Base-by-base conservation (phyloP, 2,113 vertebrate genomes). In the Micronisus gabar region DNA sequence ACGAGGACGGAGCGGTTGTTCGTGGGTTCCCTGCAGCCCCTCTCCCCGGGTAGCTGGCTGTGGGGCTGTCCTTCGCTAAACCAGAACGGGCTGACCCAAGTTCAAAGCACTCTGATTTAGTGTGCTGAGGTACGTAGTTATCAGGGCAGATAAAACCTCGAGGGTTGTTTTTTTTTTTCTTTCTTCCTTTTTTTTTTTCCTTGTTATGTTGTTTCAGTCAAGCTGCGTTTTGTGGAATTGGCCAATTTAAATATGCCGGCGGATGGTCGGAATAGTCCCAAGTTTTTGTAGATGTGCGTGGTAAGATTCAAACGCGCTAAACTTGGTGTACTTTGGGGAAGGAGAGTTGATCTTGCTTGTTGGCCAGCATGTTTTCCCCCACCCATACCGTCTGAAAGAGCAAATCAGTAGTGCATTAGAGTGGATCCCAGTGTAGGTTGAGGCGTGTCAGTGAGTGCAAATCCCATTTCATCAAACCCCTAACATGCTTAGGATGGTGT, bases 221-320 rank as follows among this genome's bases (percentile, higher is more conserved):
- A 27, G 14, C 13, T 61, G 23, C 2, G 3, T n/a, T 84, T 45
- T 16, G 26, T 20, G 48, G 40, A 15, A 6, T 71, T 75, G 48
- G 9, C 18, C 18, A 0, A 0, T 43, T 76, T 45, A n/a, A 62
- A 29, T 36, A 7, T 8, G 2, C 41, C 10, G 45, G 5, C 1
- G 20, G 56, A 18, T 27, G 34, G 9, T 38, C 8, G 12, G 38
- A 55, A 14, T 6, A 13, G 20, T 62, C 32, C 15, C 9, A 36
- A 17, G n/a, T 32, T 63, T 73, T 53, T 66, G 21, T 62, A 36
- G 52, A 17, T 21, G 41, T 52, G 23, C 1, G 2, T 21, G 21
- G 16, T 47, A 15, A 40, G 25, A 29, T 14, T 76, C 15, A 36
- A 26, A 43, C 5, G 1, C 10, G 0, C 27, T n/a, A 1, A 55